phyloP scores from a whole-genome alignment of 2,888 invertebrate genomes.

The Ennomos fuscantarius region DNA sequence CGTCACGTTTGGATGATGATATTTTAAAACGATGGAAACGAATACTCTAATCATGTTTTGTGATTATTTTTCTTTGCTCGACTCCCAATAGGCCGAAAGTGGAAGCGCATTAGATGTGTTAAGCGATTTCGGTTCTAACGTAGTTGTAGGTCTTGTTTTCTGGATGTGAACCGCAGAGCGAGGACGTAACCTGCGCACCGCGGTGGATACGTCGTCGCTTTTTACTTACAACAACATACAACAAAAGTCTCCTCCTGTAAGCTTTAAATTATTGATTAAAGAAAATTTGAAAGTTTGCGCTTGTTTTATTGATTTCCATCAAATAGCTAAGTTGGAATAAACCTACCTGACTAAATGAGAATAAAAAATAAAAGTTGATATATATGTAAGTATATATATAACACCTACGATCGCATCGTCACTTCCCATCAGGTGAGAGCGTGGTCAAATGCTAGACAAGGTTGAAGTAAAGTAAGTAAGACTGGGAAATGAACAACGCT shows the following conservation, averaged over 20 bases:
- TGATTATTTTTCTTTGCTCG: slow-evolving; percentile 45
- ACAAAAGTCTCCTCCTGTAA: slow-evolving; percentile 77
- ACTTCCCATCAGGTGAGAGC: too few relatives aligned
- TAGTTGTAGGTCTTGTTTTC: slow-evolving; percentile 53
- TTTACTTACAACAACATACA: slow-evolving; percentile 58
- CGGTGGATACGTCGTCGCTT: slow-evolving; percentile 52
- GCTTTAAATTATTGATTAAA: slow-evolving; percentile 85
- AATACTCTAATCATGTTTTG: slow-evolving; percentile 59
- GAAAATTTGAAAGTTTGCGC: slow-evolving; percentile 76
- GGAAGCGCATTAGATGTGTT: slow-evolving; percentile 57
- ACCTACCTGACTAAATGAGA: too few relatives aligned
- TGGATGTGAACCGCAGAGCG: slow-evolving; percentile 48
- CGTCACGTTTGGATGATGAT: slow-evolving; percentile 42
- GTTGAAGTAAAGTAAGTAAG: too few relatives aligned
- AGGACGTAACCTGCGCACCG: slow-evolving; percentile 23
- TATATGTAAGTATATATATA: too few relatives aligned
- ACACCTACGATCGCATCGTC: too few relatives aligned
- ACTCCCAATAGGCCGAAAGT: slow-evolving; percentile 39
- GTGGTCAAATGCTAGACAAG: too few relatives aligned
- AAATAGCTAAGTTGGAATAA: too few relatives aligned
- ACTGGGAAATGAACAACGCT: too few relatives aligned
- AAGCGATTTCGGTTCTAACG: slow-evolving; percentile 49
- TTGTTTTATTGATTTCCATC: slow-evolving; percentile 59
- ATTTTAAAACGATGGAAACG: slow-evolving; percentile 46
- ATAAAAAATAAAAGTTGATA: too few relatives aligned